Evolutionary conservation across 2,888 invertebrate species (phyloP).

Genomic region (Lymantria monacha): DNA sequence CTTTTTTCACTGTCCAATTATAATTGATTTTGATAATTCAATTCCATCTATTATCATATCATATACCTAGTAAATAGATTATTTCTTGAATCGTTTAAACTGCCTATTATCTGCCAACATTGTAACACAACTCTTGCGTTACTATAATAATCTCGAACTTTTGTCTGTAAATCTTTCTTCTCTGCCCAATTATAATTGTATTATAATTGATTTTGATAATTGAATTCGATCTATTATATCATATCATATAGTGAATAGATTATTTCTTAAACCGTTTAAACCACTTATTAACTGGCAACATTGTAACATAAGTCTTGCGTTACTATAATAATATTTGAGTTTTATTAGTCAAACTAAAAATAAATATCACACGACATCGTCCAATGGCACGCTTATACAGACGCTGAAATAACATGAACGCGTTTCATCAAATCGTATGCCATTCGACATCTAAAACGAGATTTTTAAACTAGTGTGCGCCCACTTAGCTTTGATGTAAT

Average conservation of each 20-base stretch:
- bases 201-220: too few relatives aligned
- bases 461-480: slow-evolving; percentile 22
- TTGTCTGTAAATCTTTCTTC: too few relatives aligned
- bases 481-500: slow-evolving; percentile 36
- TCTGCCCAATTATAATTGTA: too few relatives aligned
- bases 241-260: background rate
- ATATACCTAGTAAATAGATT: background rate
- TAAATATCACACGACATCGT: slow-evolving; percentile 3
- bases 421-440: slow-evolving; percentile 18
- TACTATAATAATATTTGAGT: background rate
- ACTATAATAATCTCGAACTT: background rate
- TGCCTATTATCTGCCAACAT: background rate
- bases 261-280: background rate
- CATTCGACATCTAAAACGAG: slow-evolving; percentile 9
- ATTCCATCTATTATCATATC: too few relatives aligned
- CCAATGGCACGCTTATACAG: slow-evolving; percentile 1
- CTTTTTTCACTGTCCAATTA: too few relatives aligned
- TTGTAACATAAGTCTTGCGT: background rate
- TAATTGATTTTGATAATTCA: too few relatives aligned
- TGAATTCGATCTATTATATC: too few relatives aligned
- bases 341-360: slow-evolving; percentile 5
- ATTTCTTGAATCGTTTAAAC: background rate
- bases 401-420: slow-evolving; percentile 24
- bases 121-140: background rate
- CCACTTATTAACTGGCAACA: background rate